Evolutionary conservation across 2,888 invertebrate genomes (phyloP), one percentile per base, ranked within the genome.

Genomic region (Mythimna ferrago): DNA sequence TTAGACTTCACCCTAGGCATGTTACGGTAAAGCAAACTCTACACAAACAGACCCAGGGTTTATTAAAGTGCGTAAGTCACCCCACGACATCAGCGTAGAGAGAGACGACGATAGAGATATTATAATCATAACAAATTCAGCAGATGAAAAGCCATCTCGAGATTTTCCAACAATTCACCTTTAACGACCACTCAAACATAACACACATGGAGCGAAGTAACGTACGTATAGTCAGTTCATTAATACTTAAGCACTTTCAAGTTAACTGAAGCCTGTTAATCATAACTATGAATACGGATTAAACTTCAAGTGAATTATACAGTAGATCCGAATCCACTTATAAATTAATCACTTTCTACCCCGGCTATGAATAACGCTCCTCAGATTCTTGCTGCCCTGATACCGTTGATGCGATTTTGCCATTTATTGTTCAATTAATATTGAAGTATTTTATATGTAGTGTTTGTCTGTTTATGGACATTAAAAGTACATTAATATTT

Each of bases 301-400:
- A 82, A 76, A 82, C 75, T 71, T 75, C 75, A 67, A 73, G 62
- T 83, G 73, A 84, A 83, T 83, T 73, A 84, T 84, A 65, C 19
- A 83, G 65, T 35, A 65, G 71, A 66, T 69, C 66, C 65, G 51
- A 71, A 75, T 70, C 66, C 58, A 75, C 58, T 82, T 71, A 78
- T 10, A 35, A 65, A 71, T 78, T 84, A 75, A 82, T 78, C 66
- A 69, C 65, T 71, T 73, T 70, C 41, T 44, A 53, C 53, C 41
- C 56, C 6, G 57, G 41, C 58, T 71, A 58, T 63, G 66, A 77
- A 80, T 65, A 65, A 57, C 44, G 56, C 62, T 71, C 32, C 16
- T 56, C 54, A 19, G 41, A 32, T 38, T 72, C 14, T 54, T 72
- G 63, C 53, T 51, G 48, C 63, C 72, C 78, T 72, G 38, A 53